Base-by-base conservation (phyloP, 1,140 invertebrate species). In the Lasioglossum albipes region DNA sequence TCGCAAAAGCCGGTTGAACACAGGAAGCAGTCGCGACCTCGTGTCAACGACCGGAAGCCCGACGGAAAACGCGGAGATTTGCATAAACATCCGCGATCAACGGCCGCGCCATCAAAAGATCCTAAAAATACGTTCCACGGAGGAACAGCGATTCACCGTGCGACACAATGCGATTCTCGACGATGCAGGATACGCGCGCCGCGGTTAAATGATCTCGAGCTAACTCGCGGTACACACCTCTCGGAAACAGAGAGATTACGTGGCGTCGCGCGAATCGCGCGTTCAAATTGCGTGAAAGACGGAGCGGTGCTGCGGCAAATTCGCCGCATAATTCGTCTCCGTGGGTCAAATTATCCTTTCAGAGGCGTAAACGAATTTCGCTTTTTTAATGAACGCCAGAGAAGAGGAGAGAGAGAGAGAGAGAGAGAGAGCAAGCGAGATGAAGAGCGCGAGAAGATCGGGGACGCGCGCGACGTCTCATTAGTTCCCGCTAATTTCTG, bases 401-500 rank as follows among this genome's bases (percentile, higher is more conserved):
- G 10, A 49, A 13, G 0, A 9, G 0, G 45, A 45, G 45, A 10
- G 9, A 10, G 45, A 7, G 6, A 0, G 45, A 10, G 5, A 10
- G 45, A 0, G 45, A 45, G 42, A 45, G 42, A 1, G 42, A 45
- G 42, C 7, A 36, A 36, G 36, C 36, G 36, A 5, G 36, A 5
- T 5, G 36, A 36, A 3, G 42, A 45, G 42, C 16, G 22, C 20
- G 16, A 4, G 10, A 18, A 4, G 31, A 5, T 36, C 42, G 27
- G 52, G 52, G 13, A 54, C 10, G 20, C 3, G 22, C 65, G 18
- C 52, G 41, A 20, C 49, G 61, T 45, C 49, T 73, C 77, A 67
- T 72, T 79, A 79, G 68, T 73, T 66, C 22, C 18, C 31, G 52
- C 57, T 66, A 73, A 72, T 79, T 79, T n/a, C 45, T 73, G 62